These are phyloP conservation scores for Apis dorsata DNA, from an alignment of 1,140 invertebrate genomes.

Conservation along the genomic window DNA sequence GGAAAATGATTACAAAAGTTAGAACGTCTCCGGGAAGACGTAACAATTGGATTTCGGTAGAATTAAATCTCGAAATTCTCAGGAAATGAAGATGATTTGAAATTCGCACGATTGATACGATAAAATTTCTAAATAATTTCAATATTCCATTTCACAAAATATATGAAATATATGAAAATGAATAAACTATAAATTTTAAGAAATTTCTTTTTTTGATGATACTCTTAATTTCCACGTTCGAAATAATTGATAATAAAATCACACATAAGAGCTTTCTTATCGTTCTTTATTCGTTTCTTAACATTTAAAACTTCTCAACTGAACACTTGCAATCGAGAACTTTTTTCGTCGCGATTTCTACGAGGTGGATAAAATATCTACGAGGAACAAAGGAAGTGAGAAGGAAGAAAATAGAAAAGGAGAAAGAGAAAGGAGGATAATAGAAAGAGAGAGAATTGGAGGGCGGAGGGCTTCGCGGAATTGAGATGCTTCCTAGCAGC, in stretches of 20 bases:
- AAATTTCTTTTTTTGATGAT: no score
- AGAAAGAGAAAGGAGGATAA: no score
- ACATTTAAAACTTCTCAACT: no score
- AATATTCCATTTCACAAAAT: not conserved
- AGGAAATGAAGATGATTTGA: not conserved
- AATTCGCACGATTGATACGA: not conserved
- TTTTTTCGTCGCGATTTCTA: not conserved
- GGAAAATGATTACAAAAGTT: not conserved
- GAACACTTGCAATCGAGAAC: not conserved
- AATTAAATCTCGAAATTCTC: not conserved
- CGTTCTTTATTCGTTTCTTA: not conserved
- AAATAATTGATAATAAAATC: not conserved
- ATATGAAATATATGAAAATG: no score
- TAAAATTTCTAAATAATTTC: not conserved
- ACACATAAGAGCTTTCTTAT: not conserved
- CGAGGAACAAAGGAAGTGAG: not conserved
- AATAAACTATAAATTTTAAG: no score
- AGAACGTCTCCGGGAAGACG: not conserved
- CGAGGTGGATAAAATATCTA: not conserved
- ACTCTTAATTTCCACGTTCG: not conserved
- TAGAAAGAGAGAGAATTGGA: not conserved
- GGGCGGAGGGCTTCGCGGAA: slow-evolving; percentile 38
- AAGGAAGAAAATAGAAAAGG: not conserved
- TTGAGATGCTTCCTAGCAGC: slow-evolving; percentile 43
- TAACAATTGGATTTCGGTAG: not conserved